Base-by-base conservation (phyloP, 2,888 invertebrate species). In the Troides helena region DNA sequence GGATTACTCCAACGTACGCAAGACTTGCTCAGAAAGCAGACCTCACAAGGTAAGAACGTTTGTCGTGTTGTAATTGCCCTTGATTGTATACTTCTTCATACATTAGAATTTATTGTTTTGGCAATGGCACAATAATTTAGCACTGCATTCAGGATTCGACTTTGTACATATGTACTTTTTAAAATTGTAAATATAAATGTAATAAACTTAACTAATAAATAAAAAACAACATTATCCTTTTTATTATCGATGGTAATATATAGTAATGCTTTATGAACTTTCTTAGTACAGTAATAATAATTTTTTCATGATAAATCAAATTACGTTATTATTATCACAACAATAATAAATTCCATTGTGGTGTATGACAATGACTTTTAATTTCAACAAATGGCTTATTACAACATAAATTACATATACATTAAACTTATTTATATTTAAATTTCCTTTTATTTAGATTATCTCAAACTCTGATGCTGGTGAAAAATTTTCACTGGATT, bases 11-110 rank as follows among this genome's bases (percentile, higher is more conserved):
- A 53, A 99, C 99, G 0, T 98, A 98, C 85, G 87, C 95, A 39
- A 94, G 99, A 72, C 95, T 96, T 58, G 96, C 96, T 46, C 99
- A 99, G 89, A 98, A 98, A 87, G 99, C 99, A 14, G 99, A 99
- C 87, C 92, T 99, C 17, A 98, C 98, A 66, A 95, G 96, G 95
- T 95, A 88, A 84, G 75, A 74, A 67, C 66, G 74, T 76, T 76
- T 70, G 65, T 84, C 86, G 86, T 90, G 89, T 80, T 80, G 50
- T 70, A 74, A 65, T 72, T 85, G 89, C 84, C 92, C 90, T 92
- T 89, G 88, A 78, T 84, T 78, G 72, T 67, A 67, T 72, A 68
- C 62, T 69, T 63, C 66, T 70, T 68, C 60, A 71, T 71, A 71
- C 65, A 69, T 71, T 72, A 74, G 68, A 72, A 62, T 69, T 71